Evolutionary conservation across 2,888 invertebrate genomes (phyloP).

Genomic region (Zootermopsis nevadensis): DNA sequence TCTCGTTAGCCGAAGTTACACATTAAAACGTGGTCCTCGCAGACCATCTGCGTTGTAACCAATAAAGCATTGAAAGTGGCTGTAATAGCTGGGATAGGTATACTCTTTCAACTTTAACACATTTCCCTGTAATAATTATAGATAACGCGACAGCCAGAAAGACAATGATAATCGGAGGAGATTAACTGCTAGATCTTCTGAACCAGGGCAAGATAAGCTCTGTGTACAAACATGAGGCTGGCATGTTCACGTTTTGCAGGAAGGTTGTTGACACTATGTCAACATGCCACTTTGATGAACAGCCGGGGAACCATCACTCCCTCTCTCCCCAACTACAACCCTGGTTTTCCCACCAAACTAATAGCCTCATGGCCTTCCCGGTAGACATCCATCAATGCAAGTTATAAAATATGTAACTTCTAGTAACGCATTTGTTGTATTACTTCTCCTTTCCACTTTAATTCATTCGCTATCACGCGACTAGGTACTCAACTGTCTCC

Average conservation of each 20-base stretch:
- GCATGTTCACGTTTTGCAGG: not conserved
- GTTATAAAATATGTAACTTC: not conserved
- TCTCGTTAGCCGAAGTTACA: too few species aligned
- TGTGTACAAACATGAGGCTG: not conserved
- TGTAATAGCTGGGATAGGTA: too few species aligned
- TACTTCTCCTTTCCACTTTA: not conserved
- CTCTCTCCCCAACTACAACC: not conserved
- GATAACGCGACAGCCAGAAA: too few species aligned
- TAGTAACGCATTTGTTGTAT: not conserved
- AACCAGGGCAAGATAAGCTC: not conserved
- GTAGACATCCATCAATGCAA: not conserved
- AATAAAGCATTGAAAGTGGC: too few species aligned
- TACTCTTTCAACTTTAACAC: too few species aligned
- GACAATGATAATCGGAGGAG: not conserved
- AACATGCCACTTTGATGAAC: not conserved
- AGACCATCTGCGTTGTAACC: too few species aligned
- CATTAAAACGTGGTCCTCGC: too few species aligned
- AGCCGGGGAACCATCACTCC: not conserved
- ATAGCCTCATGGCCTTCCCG: not conserved
- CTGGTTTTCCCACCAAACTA: not conserved
- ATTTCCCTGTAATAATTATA: too few species aligned
- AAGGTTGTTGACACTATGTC: not conserved
- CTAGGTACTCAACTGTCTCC: not conserved
- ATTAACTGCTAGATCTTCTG: not conserved
- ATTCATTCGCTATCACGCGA: slow-evolving; percentile 1